Percentiles rank a stretch among this genome's conserved stretches.
Conservation (phyloP, 2,797 vertebrate species). For the Mallotus villosus region DNA sequence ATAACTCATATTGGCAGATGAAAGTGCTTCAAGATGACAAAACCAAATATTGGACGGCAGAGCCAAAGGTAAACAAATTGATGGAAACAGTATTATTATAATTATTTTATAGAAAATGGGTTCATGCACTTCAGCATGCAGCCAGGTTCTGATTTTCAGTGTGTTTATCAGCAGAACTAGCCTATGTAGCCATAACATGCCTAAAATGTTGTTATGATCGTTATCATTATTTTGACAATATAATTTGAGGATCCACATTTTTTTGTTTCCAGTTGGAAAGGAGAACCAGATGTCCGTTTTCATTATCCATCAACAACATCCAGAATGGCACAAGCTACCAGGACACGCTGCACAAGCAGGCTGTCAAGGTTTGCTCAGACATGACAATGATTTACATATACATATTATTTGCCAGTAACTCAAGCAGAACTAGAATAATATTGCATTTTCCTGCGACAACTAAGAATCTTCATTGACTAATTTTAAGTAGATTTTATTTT, state of each 20-base stretch:
- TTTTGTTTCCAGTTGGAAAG: neutral
- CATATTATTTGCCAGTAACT: no score
- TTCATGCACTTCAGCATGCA: no score
- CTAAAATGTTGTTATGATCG: neutral
- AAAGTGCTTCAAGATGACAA: slow-evolving; percentile 12
- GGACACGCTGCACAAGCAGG: slow-evolving; percentile 76
- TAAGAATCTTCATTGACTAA: neutral
- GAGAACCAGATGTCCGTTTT: slow-evolving; percentile 35
- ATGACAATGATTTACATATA: no score
- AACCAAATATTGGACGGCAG: neutral
- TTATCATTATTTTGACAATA: neutral
- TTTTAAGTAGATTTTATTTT: no score
- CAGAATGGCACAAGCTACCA: slow-evolving; percentile 71
- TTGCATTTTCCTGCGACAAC: neutral
- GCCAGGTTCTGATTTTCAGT: no score
- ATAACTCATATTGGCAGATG: slow-evolving; percentile 3
- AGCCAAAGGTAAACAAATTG: neutral
- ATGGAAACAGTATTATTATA: neutral
- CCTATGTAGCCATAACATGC: neutral
- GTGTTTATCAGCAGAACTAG: no score
- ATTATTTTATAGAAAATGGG: neutral
- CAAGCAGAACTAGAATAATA: no score
- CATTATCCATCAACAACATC: slow-evolving; percentile 73
- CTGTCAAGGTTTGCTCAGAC: slow-evolving; percentile 68
- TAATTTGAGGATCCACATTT: neutral